Evolutionary conservation across 2,797 vertebrate species (phyloP).

Genomic region (Orientallactaga sibirica): DNA sequence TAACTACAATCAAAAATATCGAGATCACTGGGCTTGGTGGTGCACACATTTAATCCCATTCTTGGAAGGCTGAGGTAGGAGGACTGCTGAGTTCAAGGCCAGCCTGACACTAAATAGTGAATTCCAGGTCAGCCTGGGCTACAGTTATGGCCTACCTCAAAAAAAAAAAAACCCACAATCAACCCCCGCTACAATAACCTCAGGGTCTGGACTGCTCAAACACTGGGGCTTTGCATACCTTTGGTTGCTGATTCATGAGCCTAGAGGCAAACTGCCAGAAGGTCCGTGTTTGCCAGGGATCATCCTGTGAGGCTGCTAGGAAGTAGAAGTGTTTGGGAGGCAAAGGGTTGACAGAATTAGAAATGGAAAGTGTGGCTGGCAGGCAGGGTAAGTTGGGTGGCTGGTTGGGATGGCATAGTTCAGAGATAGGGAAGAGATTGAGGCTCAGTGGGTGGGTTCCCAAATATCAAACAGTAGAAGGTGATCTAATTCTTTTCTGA

Average conservation of each 20-base stretch:
- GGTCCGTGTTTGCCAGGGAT: background rate
- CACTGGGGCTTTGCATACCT: slow-evolving; percentile 11
- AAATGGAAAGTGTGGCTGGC: background rate
- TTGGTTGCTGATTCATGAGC: slow-evolving; percentile 57
- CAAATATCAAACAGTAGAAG: background rate
- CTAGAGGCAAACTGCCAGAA: slow-evolving; percentile 33
- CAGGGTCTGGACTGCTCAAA: slow-evolving; percentile 33
- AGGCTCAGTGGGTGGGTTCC: background rate
- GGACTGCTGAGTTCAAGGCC: no score
- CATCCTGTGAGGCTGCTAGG: slow-evolving; percentile 30
- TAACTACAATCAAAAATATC: background rate
- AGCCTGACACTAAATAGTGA: no score
- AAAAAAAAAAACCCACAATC: slow-evolving; percentile 15
- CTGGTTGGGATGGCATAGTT: slow-evolving; percentile 31
- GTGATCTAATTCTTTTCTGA: background rate
- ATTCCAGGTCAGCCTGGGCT: no score
- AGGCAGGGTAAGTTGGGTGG: background rate
- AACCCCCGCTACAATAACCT: slow-evolving; percentile 22
- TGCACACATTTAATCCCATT: no score
- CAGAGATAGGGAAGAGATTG: background rate
- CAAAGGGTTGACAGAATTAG: slow-evolving; percentile 57
- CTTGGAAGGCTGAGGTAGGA: no score
- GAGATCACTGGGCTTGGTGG: no score
- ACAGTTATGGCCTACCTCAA: no score
- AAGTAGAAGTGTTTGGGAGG: slow-evolving; percentile 54